Base-by-base conservation (phyloP, 2,888 invertebrate genomes). In the Macaria liturata region DNA sequence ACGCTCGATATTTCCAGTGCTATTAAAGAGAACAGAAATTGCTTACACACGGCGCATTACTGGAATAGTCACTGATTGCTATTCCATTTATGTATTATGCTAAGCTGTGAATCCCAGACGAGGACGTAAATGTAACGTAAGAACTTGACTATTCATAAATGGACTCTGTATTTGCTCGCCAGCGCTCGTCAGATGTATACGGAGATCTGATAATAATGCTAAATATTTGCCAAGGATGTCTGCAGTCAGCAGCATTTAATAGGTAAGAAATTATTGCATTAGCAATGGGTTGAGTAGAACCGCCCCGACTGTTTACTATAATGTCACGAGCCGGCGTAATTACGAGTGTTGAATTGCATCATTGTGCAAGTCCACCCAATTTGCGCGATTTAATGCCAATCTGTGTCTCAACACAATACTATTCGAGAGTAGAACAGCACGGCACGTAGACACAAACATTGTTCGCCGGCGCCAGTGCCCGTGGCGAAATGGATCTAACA, bases 401-500 rank as follows among this genome's bases (percentile, higher is more conserved):
- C 60, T 62, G 48, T 61, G 59, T 58, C 59, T 67, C 62, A 68
- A 68, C 66, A 66, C 62, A 66, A 68, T 66, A 63, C 58, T 43
- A 57, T 67, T 67, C 57, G 62, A 64, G 65, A 64, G 58, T 57
- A 59, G 66, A 68, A 66, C 59, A 65, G 62, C 62, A 61, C 54
- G 58, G 55, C 46, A 42, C 9, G 60, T 54, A 69, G 67, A 65
- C 59, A 67, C 67, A 67, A 66, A 54, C 61, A 71, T 66, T 63
- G 64, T 55, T 61, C 54, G 62, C 67, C 67, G 71, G 69, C 49
- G 37, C 34, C 45, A 4, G 47, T 7, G 47, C 6, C 6, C 7
- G 45, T 75, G 69, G 69, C 67, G 72, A 72, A 78, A 76, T 72
- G 61, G 64, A 65, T 58, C 67, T 68, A 68, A 63, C 65, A 64